Percentiles rank a stretch among this genome's conserved stretches.
Evolutionary conservation across 2,797 vertebrate genomes (phyloP).

Genomic region (Poeciliopsis gracilis): DNA sequence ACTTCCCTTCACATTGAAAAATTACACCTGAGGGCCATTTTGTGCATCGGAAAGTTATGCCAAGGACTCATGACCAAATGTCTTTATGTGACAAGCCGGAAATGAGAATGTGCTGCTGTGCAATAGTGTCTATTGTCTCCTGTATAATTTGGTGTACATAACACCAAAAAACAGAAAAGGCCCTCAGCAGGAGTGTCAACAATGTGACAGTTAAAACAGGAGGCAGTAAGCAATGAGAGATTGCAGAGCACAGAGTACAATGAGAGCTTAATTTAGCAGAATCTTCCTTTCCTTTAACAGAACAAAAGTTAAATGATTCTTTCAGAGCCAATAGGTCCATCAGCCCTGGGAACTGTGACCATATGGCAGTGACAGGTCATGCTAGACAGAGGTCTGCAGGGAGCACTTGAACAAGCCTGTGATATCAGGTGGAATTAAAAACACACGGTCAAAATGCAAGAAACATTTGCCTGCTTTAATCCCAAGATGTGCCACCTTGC

Average conservation of each 20-base stretch:
- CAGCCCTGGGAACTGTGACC: constrained; percentile 52
- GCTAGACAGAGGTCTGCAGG: constrained; percentile 56
- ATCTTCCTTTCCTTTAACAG: constrained; percentile 21
- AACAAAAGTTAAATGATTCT: constrained; percentile 59
- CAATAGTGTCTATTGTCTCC: background rate
- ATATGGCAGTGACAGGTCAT: constrained; percentile 68
- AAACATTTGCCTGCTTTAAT: constrained; percentile 66
- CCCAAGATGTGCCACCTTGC: constrained; percentile 50
- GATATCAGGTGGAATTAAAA: constrained; percentile 72
- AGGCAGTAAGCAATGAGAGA: background rate
- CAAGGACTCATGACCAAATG: background rate
- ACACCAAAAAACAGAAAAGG: background rate
- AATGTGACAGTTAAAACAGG: constrained; percentile 8
- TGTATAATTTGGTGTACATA: background rate
- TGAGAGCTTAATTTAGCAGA: constrained; percentile 26
- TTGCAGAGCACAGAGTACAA: background rate
- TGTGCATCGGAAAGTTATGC: constrained; percentile 6
- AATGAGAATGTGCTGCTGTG: background rate
- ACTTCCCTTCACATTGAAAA: background rate
- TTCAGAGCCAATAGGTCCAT: constrained; percentile 38
- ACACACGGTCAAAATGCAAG: constrained; percentile 69
- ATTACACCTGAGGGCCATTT: constrained; percentile 3
- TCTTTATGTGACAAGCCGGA: background rate
- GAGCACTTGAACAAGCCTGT: constrained; percentile 59
- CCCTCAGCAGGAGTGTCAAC: background rate